Percentiles rank a stretch among this genome's conserved stretches.
Conservation (phyloP, 2,113 vertebrate genomes). For the Drymodes brunneopygia region DNA sequence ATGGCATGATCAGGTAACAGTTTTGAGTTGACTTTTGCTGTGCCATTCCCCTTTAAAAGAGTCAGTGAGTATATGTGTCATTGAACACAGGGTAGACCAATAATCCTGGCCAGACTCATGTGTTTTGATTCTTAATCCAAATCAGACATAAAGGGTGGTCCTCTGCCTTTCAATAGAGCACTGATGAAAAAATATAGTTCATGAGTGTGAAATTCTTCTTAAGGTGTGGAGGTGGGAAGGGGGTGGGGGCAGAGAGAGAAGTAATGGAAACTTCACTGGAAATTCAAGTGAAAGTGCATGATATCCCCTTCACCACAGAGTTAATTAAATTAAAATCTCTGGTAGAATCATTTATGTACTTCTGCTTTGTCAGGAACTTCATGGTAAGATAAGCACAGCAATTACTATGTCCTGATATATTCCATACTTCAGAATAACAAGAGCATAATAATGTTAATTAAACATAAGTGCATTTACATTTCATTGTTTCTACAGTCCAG, state of each 20-base stretch:
- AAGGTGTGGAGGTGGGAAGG: background rate
- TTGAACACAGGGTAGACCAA: no score
- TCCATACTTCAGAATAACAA: background rate
- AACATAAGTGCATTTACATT: background rate
- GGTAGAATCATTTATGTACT: background rate
- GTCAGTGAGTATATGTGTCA: background rate
- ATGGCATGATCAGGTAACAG: no score
- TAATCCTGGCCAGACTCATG: background rate
- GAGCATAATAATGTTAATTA: background rate
- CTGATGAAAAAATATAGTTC: background rate
- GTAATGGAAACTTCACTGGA: background rate
- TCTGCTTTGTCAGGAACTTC: background rate
- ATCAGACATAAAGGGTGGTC: background rate
- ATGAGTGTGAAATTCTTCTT: background rate
- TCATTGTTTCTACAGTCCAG: background rate
- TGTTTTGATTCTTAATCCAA: background rate
- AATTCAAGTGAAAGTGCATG: background rate
- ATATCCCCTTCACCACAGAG: background rate
- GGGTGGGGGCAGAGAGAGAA: fast-evolving
- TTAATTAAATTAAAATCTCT: background rate
- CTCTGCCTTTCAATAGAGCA: background rate
- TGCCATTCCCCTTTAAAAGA: background rate
- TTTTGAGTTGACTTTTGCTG: background rate
- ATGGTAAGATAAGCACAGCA: background rate
- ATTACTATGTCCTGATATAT: background rate